Evolutionary conservation across 2,888 invertebrate species (phyloP).

Genomic region (Gerris lacustris): DNA sequence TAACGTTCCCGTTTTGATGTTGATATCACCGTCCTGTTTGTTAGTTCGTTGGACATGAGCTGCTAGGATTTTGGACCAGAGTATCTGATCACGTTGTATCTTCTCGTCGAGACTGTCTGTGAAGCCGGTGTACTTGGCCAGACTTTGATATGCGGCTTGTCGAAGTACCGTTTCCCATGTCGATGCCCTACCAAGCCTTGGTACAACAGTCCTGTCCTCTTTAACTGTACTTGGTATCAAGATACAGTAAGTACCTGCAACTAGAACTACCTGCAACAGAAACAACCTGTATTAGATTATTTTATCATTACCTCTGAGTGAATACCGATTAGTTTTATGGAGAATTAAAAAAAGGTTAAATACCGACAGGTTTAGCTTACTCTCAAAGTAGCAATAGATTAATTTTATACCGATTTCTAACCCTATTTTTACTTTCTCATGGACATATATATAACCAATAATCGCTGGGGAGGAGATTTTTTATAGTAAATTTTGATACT

Average conservation of each 20-base stretch:
- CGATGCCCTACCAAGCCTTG: conserved; percentile 1
- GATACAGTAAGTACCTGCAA: background rate
- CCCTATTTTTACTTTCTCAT: too few relatives aligned
- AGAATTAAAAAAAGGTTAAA: too few relatives aligned
- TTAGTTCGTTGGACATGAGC: conserved; percentile 23
- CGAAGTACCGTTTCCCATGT: conserved; percentile 25
- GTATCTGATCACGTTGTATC: conserved; percentile 25
- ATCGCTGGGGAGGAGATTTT: too few relatives aligned
- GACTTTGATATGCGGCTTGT: conserved; percentile 26
- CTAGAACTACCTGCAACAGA: too few relatives aligned
- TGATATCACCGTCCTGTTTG: conserved; percentile 16
- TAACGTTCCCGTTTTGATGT: conserved; percentile 24
- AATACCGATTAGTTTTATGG: too few relatives aligned
- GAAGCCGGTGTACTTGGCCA: conserved; percentile 26
- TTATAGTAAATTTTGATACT: too few relatives aligned
- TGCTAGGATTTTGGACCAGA: conserved; percentile 26
- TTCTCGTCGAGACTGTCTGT: conserved; percentile 27
- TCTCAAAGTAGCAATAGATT: too few relatives aligned
- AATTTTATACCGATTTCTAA: too few relatives aligned
- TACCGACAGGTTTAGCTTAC: too few relatives aligned
- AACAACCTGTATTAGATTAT: too few relatives aligned
- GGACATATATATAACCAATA: too few relatives aligned
- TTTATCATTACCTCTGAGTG: too few relatives aligned
- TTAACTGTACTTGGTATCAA: background rate
- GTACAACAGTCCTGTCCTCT: background rate